Evolutionary conservation across 1,140 invertebrate species (phyloP).

Genomic region (Cydia strobilella): DNA sequence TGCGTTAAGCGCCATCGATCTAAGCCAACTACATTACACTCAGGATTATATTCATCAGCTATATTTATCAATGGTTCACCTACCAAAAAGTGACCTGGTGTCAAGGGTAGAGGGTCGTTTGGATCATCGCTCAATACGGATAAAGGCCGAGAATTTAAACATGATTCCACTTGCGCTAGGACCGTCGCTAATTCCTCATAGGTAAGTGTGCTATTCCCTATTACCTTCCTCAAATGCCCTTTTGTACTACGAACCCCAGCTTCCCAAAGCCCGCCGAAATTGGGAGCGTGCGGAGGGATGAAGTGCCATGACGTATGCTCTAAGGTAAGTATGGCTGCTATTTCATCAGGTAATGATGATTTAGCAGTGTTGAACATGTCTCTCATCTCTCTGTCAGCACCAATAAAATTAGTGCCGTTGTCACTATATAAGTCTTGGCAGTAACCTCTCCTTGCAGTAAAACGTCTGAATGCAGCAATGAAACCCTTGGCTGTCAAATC

Average conservation of each 20-base stretch:
- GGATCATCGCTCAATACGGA: conserved; percentile 9
- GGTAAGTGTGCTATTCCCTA: conserved; percentile 33
- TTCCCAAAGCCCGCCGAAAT: conserved; percentile 54
- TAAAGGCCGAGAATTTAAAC: conserved; percentile 35
- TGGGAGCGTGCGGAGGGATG: conserved; percentile 46
- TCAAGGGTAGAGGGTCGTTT: conserved; percentile 35
- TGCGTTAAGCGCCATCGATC: conserved; percentile 23
- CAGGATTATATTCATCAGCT: conserved; percentile 18
- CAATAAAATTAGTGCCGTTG: conserved; percentile 43
- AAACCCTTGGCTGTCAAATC: conserved; percentile 46
- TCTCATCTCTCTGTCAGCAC: conserved; percentile 17
- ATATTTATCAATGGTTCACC: conserved; percentile 45
- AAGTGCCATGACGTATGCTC: conserved; percentile 53
- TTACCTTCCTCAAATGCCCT: conserved; percentile 34
- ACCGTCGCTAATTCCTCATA: conserved; percentile 37
- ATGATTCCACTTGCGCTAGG: conserved; percentile 33
- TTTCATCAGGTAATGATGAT: not conserved
- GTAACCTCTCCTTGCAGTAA: conserved; percentile 35
- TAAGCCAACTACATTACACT: not conserved
- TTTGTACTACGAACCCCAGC: conserved; percentile 41
- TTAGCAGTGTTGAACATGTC: conserved; percentile 2
- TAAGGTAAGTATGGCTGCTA: not conserved
- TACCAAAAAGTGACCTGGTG: conserved; percentile 56
- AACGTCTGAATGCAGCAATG: conserved; percentile 49
- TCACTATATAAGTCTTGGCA: conserved; percentile 41